Percentiles rank a stretch among this genome's conserved stretches.
Conservation (phyloP, 1,140 invertebrate genomes). For the Prorops nasuta region DNA sequence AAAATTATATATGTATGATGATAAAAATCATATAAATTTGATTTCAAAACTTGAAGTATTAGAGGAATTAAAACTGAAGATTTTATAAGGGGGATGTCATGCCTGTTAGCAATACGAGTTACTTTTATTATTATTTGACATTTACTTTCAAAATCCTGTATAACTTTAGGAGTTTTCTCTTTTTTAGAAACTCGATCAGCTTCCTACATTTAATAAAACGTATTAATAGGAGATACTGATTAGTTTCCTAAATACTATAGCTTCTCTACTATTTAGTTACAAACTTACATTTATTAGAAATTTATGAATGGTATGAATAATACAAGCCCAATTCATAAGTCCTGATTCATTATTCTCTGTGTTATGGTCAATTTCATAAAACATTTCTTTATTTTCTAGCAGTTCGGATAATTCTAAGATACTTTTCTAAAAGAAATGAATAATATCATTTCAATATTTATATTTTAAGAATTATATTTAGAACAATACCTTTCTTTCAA, state of each 20-base stretch:
- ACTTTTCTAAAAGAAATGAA: slow-evolving; percentile 14
- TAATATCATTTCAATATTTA: neutral
- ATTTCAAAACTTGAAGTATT: slow-evolving; percentile 28
- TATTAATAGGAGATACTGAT: neutral
- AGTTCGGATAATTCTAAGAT: slow-evolving; percentile 20
- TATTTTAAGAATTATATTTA: neutral
- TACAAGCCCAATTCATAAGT: slow-evolving; percentile 23
- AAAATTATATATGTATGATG: slow-evolving; percentile 33
- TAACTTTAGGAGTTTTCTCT: slow-evolving; percentile 12
- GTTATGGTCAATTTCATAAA: slow-evolving; percentile 23
- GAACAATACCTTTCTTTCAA: slow-evolving; percentile 31
- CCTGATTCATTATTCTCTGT: slow-evolving; percentile 5
- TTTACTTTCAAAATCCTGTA: slow-evolving; percentile 13
- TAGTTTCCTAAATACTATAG: slow-evolving; percentile 3
- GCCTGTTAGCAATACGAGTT: slow-evolving; percentile 19
- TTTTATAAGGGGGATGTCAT: slow-evolving; percentile 19
- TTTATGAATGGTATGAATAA: slow-evolving; percentile 26
- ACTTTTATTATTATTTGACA: slow-evolving; percentile 19
- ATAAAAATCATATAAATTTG: slow-evolving; percentile 22
- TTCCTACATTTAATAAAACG: slow-evolving; percentile 23
- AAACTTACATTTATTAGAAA: slow-evolving; percentile 7
- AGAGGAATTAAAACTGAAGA: slow-evolving; percentile 22
- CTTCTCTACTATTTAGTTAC: neutral
- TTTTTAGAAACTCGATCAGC: slow-evolving; percentile 20
- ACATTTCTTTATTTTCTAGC: slow-evolving; percentile 22